phyloP scores from a whole-genome alignment of 2,888 invertebrate species.

The Caenorhabditis sinica region DNA sequence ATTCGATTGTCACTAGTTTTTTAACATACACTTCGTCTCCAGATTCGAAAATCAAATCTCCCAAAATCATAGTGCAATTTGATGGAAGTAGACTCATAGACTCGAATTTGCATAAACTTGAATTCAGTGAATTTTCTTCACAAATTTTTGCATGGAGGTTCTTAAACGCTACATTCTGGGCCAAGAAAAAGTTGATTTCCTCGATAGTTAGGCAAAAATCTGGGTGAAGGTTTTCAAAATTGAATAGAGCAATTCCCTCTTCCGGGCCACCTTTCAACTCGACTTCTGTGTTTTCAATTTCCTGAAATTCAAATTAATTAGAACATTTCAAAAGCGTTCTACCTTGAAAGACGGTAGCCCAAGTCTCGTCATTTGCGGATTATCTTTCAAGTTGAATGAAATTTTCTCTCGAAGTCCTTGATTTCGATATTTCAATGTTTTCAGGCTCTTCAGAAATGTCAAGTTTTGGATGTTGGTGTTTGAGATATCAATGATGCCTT shows the following conservation, averaged over 20 bases:
- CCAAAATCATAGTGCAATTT: neutral
- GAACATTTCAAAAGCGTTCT: neutral
- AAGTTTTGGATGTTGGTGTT: slow-evolving; percentile 20
- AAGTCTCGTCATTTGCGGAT: neutral
- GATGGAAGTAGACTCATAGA: neutral
- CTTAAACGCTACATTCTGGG: neutral
- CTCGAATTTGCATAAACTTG: neutral
- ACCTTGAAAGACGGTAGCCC: neutral
- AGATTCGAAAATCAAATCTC: neutral
- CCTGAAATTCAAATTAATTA: neutral
- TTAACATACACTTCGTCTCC: slow-evolving; percentile 3
- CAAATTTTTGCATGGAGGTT: slow-evolving; percentile 8
- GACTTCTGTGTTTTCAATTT: neutral
- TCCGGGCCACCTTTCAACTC: neutral
- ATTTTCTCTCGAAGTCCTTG: neutral
- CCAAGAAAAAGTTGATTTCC: neutral
- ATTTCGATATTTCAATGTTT: neutral
- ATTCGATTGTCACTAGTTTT: neutral
- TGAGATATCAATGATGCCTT: neutral
- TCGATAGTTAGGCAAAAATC: slow-evolving; percentile 1
- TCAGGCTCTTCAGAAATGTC: neutral
- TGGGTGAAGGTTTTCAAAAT: neutral
- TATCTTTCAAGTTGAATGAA: neutral
- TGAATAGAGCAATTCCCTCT: neutral
- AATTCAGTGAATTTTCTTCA: neutral